Evolutionary conservation across 2,888 invertebrate genomes (phyloP).

Genomic region (Drosophila algonquin): DNA sequence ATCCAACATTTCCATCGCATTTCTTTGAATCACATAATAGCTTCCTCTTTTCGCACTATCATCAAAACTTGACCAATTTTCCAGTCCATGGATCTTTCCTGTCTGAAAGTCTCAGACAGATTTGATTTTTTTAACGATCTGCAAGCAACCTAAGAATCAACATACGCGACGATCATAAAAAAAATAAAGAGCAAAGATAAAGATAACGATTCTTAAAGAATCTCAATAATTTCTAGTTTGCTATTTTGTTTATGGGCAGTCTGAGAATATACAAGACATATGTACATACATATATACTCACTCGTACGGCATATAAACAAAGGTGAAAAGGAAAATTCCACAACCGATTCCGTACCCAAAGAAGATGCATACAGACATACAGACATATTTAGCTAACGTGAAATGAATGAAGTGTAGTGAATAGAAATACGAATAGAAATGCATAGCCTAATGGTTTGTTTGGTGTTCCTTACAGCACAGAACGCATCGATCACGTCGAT

Average conservation of each 20-base stretch:
- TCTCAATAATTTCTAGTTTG: constrained; percentile 57
- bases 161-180: constrained; percentile 28
- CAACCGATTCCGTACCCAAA: background rate
- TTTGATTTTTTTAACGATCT: constrained; percentile 22
- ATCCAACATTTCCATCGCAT: background rate
- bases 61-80: constrained; percentile 5
- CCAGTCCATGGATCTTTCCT: constrained; percentile 7
- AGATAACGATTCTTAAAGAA: constrained; percentile 36
- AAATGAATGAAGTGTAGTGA: background rate
- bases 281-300: background rate
- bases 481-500: constrained; percentile 83
- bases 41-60: background rate
- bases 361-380: background rate
- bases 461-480: constrained; percentile 83
- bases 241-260: constrained; percentile 66
- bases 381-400: background rate
- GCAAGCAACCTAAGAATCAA: constrained; percentile 6
- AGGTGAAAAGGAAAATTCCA: constrained; percentile 37
- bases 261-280: constrained; percentile 15
- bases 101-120: constrained; percentile 8
- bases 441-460: constrained; percentile 43
- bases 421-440: constrained; percentile 12
- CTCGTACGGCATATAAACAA: constrained; percentile 50
- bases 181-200: constrained; percentile 6
- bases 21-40: background rate